Conservation (phyloP, 2,797 vertebrate species). For the Poeciliopsis turneri region DNA sequence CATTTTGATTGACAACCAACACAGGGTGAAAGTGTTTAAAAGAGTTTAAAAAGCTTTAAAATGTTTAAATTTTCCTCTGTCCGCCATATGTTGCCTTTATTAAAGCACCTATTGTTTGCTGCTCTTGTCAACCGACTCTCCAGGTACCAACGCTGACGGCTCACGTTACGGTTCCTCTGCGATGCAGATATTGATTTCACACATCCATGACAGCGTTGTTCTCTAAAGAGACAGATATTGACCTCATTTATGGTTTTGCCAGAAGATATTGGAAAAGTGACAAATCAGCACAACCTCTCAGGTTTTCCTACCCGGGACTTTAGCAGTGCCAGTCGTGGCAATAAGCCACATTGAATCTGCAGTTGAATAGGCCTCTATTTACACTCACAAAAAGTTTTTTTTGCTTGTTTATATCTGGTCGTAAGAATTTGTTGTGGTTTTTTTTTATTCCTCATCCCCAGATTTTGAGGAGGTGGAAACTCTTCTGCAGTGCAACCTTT, state of each 20-base stretch:
- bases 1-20: background rate
- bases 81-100: background rate
- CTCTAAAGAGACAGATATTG: conserved; percentile 19
- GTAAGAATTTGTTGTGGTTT: background rate
- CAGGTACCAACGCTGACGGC: background rate
- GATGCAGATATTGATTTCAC: background rate
- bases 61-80: background rate
- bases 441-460: conserved; percentile 45
- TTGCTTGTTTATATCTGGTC: background rate
- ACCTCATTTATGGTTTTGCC: conserved; percentile 14
- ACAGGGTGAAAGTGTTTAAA: background rate
- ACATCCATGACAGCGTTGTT: conserved; percentile 3
- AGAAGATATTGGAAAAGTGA: conserved; percentile 14
- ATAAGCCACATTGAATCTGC: conserved; percentile 8
- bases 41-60: background rate
- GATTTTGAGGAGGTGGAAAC: conserved; percentile 80
- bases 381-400: conserved; percentile 12
- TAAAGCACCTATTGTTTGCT: background rate
- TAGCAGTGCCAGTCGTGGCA: conserved; percentile 8
- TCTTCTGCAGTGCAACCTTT: conserved; percentile 83
- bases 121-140: background rate
- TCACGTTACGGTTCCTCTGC: background rate
- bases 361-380: conserved; percentile 24
- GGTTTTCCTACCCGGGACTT: conserved; percentile 7
- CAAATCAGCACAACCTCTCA: background rate